phyloP scores from a whole-genome alignment of 2,797 vertebrate genomes.

The Ciconia nigra region DNA sequence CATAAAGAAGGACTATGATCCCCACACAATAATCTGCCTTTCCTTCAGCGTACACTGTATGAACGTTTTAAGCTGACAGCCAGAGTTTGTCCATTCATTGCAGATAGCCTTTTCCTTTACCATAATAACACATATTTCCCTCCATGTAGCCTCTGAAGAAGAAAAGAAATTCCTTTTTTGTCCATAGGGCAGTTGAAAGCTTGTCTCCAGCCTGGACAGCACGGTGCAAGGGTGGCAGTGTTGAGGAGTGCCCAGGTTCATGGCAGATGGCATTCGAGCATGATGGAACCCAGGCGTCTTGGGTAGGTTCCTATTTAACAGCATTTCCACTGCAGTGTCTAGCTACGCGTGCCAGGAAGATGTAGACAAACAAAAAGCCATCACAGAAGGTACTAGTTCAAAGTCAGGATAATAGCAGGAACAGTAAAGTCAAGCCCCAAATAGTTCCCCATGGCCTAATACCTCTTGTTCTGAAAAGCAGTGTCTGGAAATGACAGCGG shows the following conservation, averaged over 20 bases:
- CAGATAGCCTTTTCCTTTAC: background rate
- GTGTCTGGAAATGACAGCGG: background rate
- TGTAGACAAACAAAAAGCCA: background rate
- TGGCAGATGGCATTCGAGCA: background rate
- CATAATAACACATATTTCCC: background rate
- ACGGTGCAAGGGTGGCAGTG: rapidly evolving
- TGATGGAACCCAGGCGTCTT: background rate
- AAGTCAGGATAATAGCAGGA: background rate
- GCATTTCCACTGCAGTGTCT: background rate
- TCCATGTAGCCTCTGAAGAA: background rate
- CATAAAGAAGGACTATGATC: background rate
- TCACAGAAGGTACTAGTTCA: background rate
- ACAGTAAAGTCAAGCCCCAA: background rate
- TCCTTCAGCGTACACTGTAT: background rate
- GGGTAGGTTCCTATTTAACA: background rate
- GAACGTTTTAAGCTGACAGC: rapidly evolving
- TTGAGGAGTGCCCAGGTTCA: background rate
- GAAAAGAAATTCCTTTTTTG: background rate
- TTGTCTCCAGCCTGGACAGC: background rate
- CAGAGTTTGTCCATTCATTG: background rate
- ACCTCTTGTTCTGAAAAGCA: background rate
- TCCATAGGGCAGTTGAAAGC: background rate
- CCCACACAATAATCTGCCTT: background rate
- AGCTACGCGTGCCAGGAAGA: background rate
- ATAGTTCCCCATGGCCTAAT: background rate